Base-by-base conservation (phyloP, 2,888 invertebrate genomes). In the Drosophila birchii region DNA sequence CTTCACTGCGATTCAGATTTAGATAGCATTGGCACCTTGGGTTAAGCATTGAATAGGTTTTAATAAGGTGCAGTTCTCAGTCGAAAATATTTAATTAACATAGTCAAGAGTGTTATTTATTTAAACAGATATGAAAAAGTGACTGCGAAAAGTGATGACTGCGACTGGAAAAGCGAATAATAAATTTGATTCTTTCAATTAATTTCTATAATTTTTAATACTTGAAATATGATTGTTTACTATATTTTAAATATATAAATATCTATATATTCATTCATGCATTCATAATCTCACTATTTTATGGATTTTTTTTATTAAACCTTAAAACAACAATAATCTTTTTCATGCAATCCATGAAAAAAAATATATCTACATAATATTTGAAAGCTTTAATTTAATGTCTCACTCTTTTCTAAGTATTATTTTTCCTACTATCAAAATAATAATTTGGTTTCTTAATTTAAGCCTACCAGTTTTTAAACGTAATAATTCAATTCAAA, bases 21-120 rank as follows among this genome's bases (percentile, higher is more conserved):
- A 20, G 18, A 41, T 43, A 36, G 26, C 12, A 53, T n/a, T 34
- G 23, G 39, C 59, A 54, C 51, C 51, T 51, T 51, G 51, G 51
- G 16, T 23, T 36, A 16, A 23, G 3, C 20, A 36, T 60, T 39
- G 32, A 34, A 14, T 18, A 23, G 14, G 34, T 34, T 36, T 20
- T 34, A 20, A 20, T 23, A 9, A 4, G 34, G 5, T 11, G 20
- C 0, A 34, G 49, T 8, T 5, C 0, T 1, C 8, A 34, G 16
- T 36, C 23, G 1, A 11, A 16, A 23, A 51, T 51, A 34, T 51
- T 51, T 16, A 16, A 51, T 16, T 16, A 11, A 16, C 6, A 23
- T 23, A 16, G 16, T 16, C 0, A 36, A 36, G 9, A 16, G 20
- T 16, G 20, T 11, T 11, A 3, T 23, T 36, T 34, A 36, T 51